These are phyloP conservation scores for Linyphia triangularis DNA, from an alignment of 2,888 invertebrate genomes.

Conservation along the genomic window DNA sequence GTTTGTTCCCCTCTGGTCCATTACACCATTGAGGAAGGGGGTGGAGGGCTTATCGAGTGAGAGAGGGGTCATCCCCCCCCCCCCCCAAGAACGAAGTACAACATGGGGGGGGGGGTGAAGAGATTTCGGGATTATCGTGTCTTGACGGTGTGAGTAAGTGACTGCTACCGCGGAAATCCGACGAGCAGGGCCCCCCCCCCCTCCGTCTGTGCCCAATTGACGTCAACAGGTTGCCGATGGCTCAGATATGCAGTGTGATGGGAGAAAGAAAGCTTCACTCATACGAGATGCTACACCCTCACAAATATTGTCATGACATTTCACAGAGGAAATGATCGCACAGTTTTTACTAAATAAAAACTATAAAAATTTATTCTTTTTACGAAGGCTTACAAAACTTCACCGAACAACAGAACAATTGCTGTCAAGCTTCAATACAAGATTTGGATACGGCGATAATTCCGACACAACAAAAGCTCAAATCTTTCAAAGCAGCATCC, in stretches of 20 bases:
- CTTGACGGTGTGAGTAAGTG: not conserved
- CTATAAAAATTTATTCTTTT: no score
- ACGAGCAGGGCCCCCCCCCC: not conserved
- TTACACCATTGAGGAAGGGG: no score
- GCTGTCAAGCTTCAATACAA: no score
- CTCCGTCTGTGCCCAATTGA: no score
- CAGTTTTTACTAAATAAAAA: no score
- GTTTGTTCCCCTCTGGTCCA: no score
- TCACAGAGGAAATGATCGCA: not conserved
- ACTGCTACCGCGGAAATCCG: not conserved
- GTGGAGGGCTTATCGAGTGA: not conserved
- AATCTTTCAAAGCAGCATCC: no score
- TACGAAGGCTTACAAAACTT: no score
- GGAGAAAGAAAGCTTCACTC: not conserved
- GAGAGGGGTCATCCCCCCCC: no score
- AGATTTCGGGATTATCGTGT: constrained; percentile 5
- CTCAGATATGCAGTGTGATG: not conserved
- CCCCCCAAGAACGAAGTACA: not conserved
- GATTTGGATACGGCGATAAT: no score
- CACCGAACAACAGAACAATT: no score
- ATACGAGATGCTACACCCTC: not conserved
- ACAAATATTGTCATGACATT: not conserved
- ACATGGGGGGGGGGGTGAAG: not conserved
- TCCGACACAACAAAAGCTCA: no score
- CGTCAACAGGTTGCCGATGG: not conserved